Percentiles rank a stretch among this genome's conserved stretches.
Evolutionary conservation across 2,113 vertebrate species (phyloP).

Genomic region (Tupaia tana): DNA sequence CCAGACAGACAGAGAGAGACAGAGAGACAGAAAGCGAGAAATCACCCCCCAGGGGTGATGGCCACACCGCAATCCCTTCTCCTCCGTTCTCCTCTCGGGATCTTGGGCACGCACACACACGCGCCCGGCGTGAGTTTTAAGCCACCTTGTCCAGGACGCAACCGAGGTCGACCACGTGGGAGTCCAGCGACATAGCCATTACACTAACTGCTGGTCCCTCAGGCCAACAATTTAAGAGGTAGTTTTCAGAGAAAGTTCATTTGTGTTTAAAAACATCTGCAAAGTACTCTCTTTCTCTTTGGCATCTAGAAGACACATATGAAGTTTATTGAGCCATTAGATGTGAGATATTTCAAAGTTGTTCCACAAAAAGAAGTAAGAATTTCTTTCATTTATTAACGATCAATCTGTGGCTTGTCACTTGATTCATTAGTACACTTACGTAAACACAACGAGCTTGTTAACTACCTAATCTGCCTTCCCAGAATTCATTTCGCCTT

Average conservation of each 20-base stretch:
- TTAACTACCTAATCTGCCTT: conserved; percentile 58
- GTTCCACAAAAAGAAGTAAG: conserved; percentile 30
- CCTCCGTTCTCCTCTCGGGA: too few relatives aligned
- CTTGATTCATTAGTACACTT: conserved; percentile 61
- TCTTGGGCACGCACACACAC: too few relatives aligned
- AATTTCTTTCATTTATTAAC: conserved; percentile 56
- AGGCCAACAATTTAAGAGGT: conserved; percentile 23
- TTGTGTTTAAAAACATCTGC: conserved; percentile 53
- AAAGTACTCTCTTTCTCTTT: neutral
- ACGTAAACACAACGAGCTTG: conserved; percentile 5
- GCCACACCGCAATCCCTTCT: too few relatives aligned
- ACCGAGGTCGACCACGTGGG: too few relatives aligned
- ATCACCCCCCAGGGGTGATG: too few relatives aligned
- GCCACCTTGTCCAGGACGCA: too few relatives aligned
- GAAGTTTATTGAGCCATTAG: conserved; percentile 14
- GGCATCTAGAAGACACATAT: conserved; percentile 17
- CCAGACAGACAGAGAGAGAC: too few relatives aligned
- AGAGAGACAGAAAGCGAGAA: too few relatives aligned
- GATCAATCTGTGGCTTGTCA: conserved; percentile 25
- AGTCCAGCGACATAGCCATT: too few relatives aligned
- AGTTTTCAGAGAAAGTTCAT: conserved; percentile 40
- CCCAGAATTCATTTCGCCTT: conserved; percentile 63
- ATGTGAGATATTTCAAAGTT: conserved; percentile 53
- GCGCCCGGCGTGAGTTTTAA: too few relatives aligned
- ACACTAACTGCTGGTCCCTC: neutral